These are phyloP conservation scores for Nymphalis io DNA, from an alignment of 1,140 invertebrate species.

Conservation along the genomic window DNA sequence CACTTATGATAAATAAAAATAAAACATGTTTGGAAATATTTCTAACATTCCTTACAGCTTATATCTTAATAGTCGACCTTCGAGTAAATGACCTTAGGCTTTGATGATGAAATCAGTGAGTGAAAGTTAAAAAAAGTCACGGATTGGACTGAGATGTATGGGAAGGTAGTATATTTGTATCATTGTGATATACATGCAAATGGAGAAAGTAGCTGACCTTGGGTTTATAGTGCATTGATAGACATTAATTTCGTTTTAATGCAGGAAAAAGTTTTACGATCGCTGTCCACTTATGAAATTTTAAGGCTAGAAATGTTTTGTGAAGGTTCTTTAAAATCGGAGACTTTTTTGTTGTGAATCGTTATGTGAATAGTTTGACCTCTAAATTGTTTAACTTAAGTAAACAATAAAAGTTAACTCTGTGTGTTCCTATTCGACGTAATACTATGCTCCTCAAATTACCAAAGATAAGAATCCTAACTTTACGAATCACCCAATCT, in stretches of 20 bases:
- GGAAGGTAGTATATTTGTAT: conserved; percentile 20
- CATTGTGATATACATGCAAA: conserved; percentile 24
- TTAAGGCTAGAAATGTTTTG: conserved; percentile 8
- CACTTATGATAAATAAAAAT: background rate
- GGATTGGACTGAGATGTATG: conserved; percentile 32
- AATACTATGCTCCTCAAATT: too few species aligned
- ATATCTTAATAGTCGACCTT: conserved; percentile 18
- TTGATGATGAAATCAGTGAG: conserved; percentile 48
- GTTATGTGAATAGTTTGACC: too few species aligned
- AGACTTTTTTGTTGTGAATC: too few species aligned
- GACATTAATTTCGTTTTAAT: conserved; percentile 23
- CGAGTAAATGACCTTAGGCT: conserved; percentile 31
- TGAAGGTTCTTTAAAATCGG: background rate
- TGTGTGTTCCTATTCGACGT: too few species aligned
- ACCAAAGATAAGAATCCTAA: too few species aligned
- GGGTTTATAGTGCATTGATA: conserved; percentile 34
- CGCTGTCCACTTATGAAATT: conserved; percentile 12
- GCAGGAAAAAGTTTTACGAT: conserved; percentile 23
- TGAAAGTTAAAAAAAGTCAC: conserved; percentile 54
- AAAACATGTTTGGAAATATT: background rate
- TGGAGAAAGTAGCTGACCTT: conserved; percentile 44
- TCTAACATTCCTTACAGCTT: conserved; percentile 13
- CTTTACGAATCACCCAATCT: too few species aligned
- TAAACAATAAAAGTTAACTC: too few species aligned
- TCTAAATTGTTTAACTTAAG: too few species aligned